Conservation (phyloP, 1,140 invertebrate genomes). For the Panagrolaimus sp. region DNA sequence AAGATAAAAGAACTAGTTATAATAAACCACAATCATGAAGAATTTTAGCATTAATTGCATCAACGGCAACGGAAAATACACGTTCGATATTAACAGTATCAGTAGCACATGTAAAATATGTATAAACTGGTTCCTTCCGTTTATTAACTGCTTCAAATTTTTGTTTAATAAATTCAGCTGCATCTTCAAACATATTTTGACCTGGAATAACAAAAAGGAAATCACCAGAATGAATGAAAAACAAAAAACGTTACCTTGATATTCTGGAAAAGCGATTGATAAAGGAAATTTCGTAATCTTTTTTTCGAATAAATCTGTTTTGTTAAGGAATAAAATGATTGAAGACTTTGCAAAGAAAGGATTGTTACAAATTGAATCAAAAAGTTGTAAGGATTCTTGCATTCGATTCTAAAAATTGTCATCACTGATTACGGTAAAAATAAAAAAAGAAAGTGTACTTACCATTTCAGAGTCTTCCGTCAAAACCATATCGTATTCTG, state of each 20-base stretch:
- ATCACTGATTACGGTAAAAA: too few relatives aligned
- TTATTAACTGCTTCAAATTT: conserved; percentile 62
- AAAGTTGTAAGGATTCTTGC: conserved; percentile 65
- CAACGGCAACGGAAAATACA: too few relatives aligned
- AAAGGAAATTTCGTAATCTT: conserved; percentile 65
- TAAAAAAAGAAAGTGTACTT: conserved; percentile 60
- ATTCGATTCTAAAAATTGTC: conserved; percentile 62
- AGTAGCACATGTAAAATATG: conserved; percentile 87
- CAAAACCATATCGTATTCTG: conserved; percentile 88
- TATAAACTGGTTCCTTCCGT: conserved; percentile 96
- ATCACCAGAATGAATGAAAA: too few relatives aligned
- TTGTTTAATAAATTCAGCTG: background rate
- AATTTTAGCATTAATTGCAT: too few relatives aligned
- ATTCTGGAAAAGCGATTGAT: conserved; percentile 68
- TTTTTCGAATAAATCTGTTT: conserved; percentile 63
- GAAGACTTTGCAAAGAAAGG: conserved; percentile 63
- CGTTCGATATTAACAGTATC: too few relatives aligned
- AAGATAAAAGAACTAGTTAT: too few relatives aligned
- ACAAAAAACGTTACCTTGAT: conserved; percentile 66
- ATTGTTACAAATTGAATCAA: conserved; percentile 65
- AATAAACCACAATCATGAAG: too few relatives aligned
- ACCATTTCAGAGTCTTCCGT: conserved; percentile 93
- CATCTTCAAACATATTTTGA: background rate
- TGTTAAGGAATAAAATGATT: conserved; percentile 63
- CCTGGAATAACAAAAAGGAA: conserved; percentile 1